Base-by-base conservation (phyloP, 1,140 invertebrate species). In the Sesamia nonagrioides region DNA sequence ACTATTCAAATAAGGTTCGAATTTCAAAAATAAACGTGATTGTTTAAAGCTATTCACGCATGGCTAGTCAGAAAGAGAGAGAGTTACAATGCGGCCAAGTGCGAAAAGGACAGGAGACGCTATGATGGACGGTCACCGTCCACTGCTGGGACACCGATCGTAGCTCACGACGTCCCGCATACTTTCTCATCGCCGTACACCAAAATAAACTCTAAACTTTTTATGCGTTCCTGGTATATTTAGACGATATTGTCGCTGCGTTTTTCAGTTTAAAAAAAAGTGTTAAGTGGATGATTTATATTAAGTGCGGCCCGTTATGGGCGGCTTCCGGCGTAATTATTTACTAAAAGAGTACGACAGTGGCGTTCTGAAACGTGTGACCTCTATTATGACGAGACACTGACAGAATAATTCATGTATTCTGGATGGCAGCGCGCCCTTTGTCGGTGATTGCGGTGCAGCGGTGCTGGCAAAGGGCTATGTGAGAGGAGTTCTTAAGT, bases 251-350 rank as follows among this genome's bases (percentile, higher is more conserved):
- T 94, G 89, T 91, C 91, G 83, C 88, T 78, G 81, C 84, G 75
- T 86, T 88, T 87, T 87, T 56, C 58, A 80, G 66, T 80, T 58
- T 82, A 84, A 85, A 91, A 92, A 92, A 91, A 92, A 91, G 91
- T 93, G 91, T 93, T 94, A 94, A 94, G 91, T 94, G 91, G 91
- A 92, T 94, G 92, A 94, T 93, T 93, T 93, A 93, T 92, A 91
- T 91, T 92, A 91, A 93, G 88, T 91, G 91, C 82, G 82, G 80
- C 71, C 77, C 78, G 88, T 90, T 89, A 88, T 88, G 86, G 86
- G 79, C 79, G 87, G 88, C 89, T 94, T 94, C 92, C 91, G 89
- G 86, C 78, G 90, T 88, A 84, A 91, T 94, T 88, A 91, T 91
- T 92, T 88, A 90, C 77, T 82, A 83, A 85, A 88, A 87, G 76